A percentile compares a stretch with the other conserved stretches of the same genome.
Evolutionary conservation across 2,797 vertebrate species (phyloP).

Genomic region (Myotis planiceps): DNA sequence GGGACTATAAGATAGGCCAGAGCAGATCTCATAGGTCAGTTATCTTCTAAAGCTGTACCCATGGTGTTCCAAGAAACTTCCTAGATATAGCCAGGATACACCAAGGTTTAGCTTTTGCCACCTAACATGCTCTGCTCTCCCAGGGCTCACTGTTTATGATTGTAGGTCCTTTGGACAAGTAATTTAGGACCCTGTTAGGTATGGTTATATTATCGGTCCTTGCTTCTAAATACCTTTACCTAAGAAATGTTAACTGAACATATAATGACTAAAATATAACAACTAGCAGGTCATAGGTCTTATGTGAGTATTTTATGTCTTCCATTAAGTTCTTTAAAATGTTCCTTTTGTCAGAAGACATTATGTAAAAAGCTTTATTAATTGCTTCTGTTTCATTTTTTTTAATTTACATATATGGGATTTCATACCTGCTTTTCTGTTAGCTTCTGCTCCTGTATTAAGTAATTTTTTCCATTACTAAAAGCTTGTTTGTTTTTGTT

Average conservation of each 20-base stretch:
- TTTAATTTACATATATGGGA: constrained; percentile 67
- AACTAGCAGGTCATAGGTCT: not conserved
- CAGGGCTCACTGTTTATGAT: not conserved
- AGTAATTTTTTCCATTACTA: constrained; percentile 87
- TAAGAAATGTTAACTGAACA: constrained; percentile 48
- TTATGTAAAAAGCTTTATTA: constrained; percentile 38
- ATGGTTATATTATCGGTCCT: not conserved
- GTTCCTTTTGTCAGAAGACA: not conserved
- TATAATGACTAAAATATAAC: not conserved
- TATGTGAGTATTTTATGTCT: constrained; percentile 13
- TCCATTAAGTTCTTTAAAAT: constrained; percentile 33
- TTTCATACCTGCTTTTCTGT: constrained; percentile 78
- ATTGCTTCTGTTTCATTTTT: constrained; percentile 74
- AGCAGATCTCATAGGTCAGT: not conserved
- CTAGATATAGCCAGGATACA: not conserved
- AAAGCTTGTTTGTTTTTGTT: constrained; percentile 84
- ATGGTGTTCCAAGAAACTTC: not conserved
- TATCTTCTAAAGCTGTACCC: constrained; percentile 6
- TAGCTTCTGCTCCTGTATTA: constrained; percentile 75
- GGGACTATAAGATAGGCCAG: not conserved
- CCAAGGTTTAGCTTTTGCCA: not conserved
- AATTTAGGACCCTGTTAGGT: not conserved
- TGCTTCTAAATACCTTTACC: constrained; percentile 10
- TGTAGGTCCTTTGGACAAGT: not conserved
- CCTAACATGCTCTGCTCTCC: not conserved